Conservation (phyloP, 2,113 vertebrate genomes). For the Peromyscus leucopus region DNA sequence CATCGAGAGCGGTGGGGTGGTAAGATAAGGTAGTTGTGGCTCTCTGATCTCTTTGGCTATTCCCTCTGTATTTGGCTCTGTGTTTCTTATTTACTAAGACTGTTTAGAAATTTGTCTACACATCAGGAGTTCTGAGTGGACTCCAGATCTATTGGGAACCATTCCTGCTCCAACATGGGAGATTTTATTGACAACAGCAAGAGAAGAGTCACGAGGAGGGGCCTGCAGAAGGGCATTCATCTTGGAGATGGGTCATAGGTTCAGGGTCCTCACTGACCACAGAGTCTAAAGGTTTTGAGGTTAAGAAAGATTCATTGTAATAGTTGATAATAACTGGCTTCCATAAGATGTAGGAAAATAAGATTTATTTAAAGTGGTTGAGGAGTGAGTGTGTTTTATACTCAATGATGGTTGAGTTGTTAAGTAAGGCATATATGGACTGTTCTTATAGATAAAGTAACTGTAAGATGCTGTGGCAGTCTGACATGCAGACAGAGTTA, state of each 20-base stretch:
- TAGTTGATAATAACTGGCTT: neutral
- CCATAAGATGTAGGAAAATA: constrained; percentile 7
- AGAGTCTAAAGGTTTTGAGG: neutral
- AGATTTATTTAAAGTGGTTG: neutral
- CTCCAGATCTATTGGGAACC: neutral
- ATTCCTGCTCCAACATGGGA: neutral
- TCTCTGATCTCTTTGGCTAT: too few relatives aligned
- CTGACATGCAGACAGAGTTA: neutral
- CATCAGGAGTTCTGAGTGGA: neutral
- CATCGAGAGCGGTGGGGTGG: too few relatives aligned
- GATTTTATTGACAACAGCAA: neutral
- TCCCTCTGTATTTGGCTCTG: too few relatives aligned
- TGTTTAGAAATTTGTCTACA: too few relatives aligned
- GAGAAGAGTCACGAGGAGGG: neutral
- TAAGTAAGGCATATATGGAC: neutral
- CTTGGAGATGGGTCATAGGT: neutral
- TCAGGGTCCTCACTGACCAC: neutral
- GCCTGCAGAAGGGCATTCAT: neutral
- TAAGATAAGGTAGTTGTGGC: too few relatives aligned
- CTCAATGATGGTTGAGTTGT: neutral
- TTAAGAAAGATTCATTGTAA: neutral
- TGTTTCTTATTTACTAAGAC: too few relatives aligned
- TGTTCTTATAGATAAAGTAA: neutral
- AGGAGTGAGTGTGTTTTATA: neutral
- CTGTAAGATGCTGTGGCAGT: neutral